Evolutionary conservation across 1,140 invertebrate genomes (phyloP).

Genomic region (Rhagoletis zephyria): DNA sequence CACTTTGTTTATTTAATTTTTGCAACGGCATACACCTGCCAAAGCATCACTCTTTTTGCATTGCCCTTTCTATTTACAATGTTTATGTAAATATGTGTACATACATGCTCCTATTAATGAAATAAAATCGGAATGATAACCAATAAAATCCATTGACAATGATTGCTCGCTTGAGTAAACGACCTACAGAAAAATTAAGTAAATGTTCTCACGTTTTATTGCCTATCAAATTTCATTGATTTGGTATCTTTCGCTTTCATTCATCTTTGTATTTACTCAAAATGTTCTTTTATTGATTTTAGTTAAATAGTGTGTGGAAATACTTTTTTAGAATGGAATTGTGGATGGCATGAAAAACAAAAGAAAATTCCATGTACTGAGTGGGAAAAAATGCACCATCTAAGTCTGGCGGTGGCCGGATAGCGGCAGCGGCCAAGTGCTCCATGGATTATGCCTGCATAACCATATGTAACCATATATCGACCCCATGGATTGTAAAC

Average conservation of each 20-base stretch:
- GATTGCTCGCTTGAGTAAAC: neutral
- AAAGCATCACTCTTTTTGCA: neutral
- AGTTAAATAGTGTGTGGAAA: neutral
- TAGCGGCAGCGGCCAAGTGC: too few relatives aligned
- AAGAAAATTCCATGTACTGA: too few relatives aligned
- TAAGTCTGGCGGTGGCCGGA: too few relatives aligned
- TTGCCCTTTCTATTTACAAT: neutral
- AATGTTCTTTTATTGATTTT: neutral
- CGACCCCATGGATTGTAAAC: too few relatives aligned
- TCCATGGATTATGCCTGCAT: too few relatives aligned
- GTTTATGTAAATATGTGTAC: too few relatives aligned
- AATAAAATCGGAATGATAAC: neutral
- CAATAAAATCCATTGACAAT: neutral
- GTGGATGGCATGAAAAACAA: too few relatives aligned
- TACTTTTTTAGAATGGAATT: too few relatives aligned
- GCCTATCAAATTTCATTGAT: neutral
- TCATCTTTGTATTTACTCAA: neutral
- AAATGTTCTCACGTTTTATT: constrained; percentile 22
- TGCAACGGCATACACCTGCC: neutral
- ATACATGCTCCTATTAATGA: neutral
- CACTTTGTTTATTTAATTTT: neutral
- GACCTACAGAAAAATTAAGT: neutral
- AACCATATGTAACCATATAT: too few relatives aligned
- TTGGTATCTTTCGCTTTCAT: neutral
- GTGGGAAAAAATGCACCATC: too few relatives aligned